phyloP scores from a whole-genome alignment of 92 coral and sea anemone genomes.

The Muricea muricata region DNA sequence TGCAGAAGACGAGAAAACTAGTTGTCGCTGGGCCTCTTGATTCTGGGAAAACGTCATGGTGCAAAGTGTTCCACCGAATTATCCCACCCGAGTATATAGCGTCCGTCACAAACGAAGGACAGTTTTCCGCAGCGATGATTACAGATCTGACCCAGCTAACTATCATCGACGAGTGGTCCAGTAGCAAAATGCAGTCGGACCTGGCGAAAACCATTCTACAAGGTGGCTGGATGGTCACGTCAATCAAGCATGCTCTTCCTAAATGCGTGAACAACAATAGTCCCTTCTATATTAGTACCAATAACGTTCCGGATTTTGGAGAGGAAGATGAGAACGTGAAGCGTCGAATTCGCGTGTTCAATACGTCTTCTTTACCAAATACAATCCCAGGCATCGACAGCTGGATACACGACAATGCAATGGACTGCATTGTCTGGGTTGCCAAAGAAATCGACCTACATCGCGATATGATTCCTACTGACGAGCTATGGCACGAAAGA shows the following conservation, averaged over 20 bases:
- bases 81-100: conserved; percentile 20
- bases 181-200: neutral
- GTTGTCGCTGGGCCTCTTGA: conserved; percentile 39
- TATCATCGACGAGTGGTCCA: neutral
- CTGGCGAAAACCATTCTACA: neutral
- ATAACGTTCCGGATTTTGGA: conserved; percentile 31
- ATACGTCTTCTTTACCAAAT: neutral
- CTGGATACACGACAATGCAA: neutral
- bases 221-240: conserved; percentile 9
- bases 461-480: neutral
- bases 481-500: conserved; percentile 19
- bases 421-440: conserved; percentile 36
- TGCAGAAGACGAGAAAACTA: conserved; percentile 18
- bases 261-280: neutral
- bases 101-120: conserved; percentile 20
- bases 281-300: conserved; percentile 29
- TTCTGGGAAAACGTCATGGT: conserved; percentile 42
- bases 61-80: conserved; percentile 5
- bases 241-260: conserved; percentile 15
- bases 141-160: neutral
- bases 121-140: conserved; percentile 27
- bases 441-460: conserved; percentile 6
- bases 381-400: neutral
- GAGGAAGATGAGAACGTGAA: conserved; percentile 22
- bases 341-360: neutral